phyloP scores from a whole-genome alignment of 1,140 invertebrate species.

The Heliconius hewitsoni region DNA sequence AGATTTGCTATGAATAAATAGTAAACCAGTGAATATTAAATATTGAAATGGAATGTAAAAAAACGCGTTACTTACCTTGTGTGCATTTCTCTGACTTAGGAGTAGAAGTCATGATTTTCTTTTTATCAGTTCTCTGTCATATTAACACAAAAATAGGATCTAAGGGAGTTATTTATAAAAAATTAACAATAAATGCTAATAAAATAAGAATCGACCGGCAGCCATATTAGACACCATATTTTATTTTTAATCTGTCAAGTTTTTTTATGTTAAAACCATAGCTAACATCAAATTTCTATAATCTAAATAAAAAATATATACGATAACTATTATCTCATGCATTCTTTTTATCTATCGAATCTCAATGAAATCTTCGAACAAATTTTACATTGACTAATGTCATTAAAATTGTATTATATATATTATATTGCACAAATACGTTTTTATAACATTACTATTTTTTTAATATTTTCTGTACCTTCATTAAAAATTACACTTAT shows the following conservation, averaged over 20 bases:
- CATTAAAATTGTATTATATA: background rate
- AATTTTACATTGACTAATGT: no score
- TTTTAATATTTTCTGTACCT: background rate
- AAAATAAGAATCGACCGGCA: conserved; percentile 74
- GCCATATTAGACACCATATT: conserved; percentile 75
- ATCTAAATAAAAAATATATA: background rate
- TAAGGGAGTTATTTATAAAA: conserved; percentile 40
- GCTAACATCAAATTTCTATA: background rate
- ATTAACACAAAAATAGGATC: conserved; percentile 58
- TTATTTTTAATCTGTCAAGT: conserved; percentile 53
- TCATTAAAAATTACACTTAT: background rate
- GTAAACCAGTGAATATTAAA: background rate
- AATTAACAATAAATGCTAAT: conserved; percentile 52
- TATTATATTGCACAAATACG: background rate
- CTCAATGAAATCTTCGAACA: no score
- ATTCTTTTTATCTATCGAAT: background rate
- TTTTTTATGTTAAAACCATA: conserved; percentile 32
- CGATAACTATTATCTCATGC: no score
- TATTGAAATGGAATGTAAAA: background rate
- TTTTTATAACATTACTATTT: background rate
- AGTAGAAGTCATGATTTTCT: conserved; percentile 74
- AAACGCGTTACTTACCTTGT: conserved; percentile 61
- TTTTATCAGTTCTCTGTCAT: conserved; percentile 60
- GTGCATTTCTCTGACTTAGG: conserved; percentile 76
- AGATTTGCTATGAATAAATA: background rate